Evolutionary conservation across 1,140 invertebrate species (phyloP), one percentile per base, ranked within the genome.

Genomic region (Condylostylus longicornis): DNA sequence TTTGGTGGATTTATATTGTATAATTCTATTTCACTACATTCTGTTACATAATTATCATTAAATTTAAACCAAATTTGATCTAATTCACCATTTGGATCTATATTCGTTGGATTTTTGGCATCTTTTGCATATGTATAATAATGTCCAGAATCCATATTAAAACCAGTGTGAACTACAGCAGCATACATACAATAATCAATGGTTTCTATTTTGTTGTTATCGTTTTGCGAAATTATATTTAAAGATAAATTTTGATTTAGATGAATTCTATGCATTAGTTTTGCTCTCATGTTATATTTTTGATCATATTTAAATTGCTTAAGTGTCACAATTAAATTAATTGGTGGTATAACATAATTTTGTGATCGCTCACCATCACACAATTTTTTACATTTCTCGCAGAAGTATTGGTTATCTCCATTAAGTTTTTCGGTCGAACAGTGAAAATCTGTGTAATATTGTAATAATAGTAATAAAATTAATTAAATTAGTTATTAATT

Each of bases 41-140:
- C 58, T 0, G 71, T 70, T 1, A 88, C 81, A 3, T 67, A 60
- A 35, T 71, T 76, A 44, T 89, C 84, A 49, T 88, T 86, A 48
- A 83, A 87, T 43, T 79, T 72, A 51, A 75, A 82, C 85, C 84
- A 89, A n/a, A n/a, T n/a, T n/a, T n/a, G n/a, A n/a, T n/a, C n/a
- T n/a, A n/a, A n/a, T 29, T 64, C 64, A n/a, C n/a, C n/a, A n/a
- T n/a, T n/a, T n/a, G n/a, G n/a, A n/a, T n/a, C n/a, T n/a, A n/a
- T n/a, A n/a, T n/a, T n/a, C n/a, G n/a, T n/a, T 67, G 74, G 76
- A 42, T 66, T 67, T 2, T 74, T 63, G 15, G 68, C 64, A 50
- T 81, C 75, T 19, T 77, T 70, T 0, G 79, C 82, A 45, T 82
- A 76, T 0, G 82, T 84, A 49, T 85, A 86, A 53, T 90, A 89